Conservation (phyloP, 2,888 invertebrate species). For the Lasius fuliginosus region DNA sequence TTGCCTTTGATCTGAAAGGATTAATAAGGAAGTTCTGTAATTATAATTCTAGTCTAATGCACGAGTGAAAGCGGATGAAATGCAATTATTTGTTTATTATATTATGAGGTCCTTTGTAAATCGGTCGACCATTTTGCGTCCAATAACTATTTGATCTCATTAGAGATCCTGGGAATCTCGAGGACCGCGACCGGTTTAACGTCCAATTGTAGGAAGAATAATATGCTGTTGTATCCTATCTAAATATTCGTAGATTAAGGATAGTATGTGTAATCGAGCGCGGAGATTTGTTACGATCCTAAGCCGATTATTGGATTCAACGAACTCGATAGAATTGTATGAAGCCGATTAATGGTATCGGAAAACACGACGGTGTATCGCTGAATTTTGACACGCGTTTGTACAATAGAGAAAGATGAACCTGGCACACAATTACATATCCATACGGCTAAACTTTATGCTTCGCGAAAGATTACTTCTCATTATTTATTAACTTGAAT, state of each 20-base stretch:
- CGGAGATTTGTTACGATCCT: slow-evolving; percentile 53
- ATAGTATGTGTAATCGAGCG: slow-evolving; percentile 51
- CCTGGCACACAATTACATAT: slow-evolving; percentile 21
- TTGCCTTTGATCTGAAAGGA: slow-evolving; percentile 32
- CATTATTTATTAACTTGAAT: slow-evolving; percentile 20
- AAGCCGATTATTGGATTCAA: slow-evolving; percentile 59
- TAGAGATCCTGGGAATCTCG: slow-evolving; percentile 7
- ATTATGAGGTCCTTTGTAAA: neutral
- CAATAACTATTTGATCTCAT: slow-evolving; percentile 15
- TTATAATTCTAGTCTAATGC: slow-evolving; percentile 7
- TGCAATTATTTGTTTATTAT: slow-evolving; percentile 37
- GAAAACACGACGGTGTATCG: slow-evolving; percentile 24
- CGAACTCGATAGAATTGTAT: slow-evolving; percentile 57
- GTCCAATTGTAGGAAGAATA: slow-evolving; percentile 30
- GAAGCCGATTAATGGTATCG: slow-evolving; percentile 55
- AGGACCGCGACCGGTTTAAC: neutral
- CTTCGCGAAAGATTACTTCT: neutral
- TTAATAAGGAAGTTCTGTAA: slow-evolving; percentile 25
- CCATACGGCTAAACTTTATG: neutral
- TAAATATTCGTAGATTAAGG: slow-evolving; percentile 56
- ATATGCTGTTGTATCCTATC: slow-evolving; percentile 22
- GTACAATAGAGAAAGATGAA: slow-evolving; percentile 18
- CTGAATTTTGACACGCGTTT: slow-evolving; percentile 26
- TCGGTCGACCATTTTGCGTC: neutral
- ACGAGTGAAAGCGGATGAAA: slow-evolving; percentile 15